These are phyloP conservation scores for Lasioglossum lativentre DNA, from an alignment of 2,888 invertebrate species.

Conservation along the genomic window DNA sequence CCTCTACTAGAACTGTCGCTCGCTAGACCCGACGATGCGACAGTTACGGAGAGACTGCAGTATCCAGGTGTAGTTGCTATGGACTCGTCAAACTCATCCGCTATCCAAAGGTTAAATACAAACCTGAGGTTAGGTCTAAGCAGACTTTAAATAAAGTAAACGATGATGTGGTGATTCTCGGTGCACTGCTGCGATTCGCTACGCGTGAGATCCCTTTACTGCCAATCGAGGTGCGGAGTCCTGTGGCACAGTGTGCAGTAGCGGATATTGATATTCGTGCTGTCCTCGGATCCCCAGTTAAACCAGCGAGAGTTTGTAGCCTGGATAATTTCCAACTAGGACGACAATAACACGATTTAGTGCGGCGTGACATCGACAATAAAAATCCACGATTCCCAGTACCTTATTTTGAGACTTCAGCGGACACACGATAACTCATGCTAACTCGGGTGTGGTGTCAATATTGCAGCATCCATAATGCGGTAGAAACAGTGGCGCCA, in stretches of 20 bases:
- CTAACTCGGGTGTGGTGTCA: slow-evolving; percentile 2
- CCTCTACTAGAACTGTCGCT: no score
- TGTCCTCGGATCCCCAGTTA: slow-evolving; percentile 51
- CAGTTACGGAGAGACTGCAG: background rate
- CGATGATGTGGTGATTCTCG: background rate
- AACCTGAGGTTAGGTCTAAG: background rate
- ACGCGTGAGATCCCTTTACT: slow-evolving; percentile 22
- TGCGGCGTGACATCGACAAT: slow-evolving; percentile 43
- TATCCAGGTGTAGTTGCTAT: background rate
- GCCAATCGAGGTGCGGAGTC: slow-evolving; percentile 24
- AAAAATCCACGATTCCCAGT: slow-evolving; percentile 58
- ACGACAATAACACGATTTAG: slow-evolving; percentile 66
- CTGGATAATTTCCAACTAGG: slow-evolving; percentile 70
- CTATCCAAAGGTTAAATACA: background rate
- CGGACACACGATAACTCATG: slow-evolving; percentile 19
- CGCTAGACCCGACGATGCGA: no score
- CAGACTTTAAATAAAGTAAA: background rate
- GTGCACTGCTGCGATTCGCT: slow-evolving; percentile 30
- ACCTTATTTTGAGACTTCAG: slow-evolving; percentile 36
- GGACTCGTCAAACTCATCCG: background rate
- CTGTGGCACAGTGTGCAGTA: slow-evolving; percentile 43
- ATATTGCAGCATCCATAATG: background rate
- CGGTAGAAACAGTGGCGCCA: background rate
- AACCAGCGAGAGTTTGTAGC: slow-evolving; percentile 46
- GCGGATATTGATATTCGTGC: slow-evolving; percentile 61